phyloP scores from a whole-genome alignment of 2,888 invertebrate genomes.

The Thereva nobilitata region DNA sequence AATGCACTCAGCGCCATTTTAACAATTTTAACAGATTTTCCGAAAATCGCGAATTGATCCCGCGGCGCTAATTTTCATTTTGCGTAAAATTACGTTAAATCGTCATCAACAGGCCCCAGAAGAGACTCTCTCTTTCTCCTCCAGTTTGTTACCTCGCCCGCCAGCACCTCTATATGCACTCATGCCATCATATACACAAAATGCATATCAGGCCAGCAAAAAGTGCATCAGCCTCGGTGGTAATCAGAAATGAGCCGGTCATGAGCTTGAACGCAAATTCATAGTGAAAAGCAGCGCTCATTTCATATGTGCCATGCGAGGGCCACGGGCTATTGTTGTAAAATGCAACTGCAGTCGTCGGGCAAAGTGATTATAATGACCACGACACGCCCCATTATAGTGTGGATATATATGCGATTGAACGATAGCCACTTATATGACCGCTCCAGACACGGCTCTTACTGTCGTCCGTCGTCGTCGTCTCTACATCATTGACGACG shows the following conservation, averaged over 20 bases:
- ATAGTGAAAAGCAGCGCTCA: slow-evolving; percentile 13
- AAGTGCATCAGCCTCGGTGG: too few relatives aligned
- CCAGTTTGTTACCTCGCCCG: too few relatives aligned
- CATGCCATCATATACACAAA: too few relatives aligned
- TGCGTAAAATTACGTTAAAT: slow-evolving; percentile 31
- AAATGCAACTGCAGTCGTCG: slow-evolving; percentile 29
- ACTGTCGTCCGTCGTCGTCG: too few relatives aligned
- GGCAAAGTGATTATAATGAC: slow-evolving; percentile 39
- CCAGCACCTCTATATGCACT: too few relatives aligned
- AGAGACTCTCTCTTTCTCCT: background rate
- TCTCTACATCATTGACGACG: too few relatives aligned
- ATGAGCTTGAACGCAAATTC: slow-evolving; percentile 9
- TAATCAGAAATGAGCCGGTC: too few relatives aligned
- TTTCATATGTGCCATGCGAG: slow-evolving; percentile 5
- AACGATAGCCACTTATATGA: too few relatives aligned
- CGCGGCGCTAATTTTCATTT: slow-evolving; percentile 40
- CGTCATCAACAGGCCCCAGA: slow-evolving; percentile 20
- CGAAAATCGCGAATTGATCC: slow-evolving; percentile 38
- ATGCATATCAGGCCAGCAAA: too few relatives aligned
- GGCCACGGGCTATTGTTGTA: background rate
- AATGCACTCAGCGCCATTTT: slow-evolving; percentile 24
- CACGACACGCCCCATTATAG: slow-evolving; percentile 38
- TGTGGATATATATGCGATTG: background rate
- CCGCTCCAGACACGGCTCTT: too few relatives aligned
- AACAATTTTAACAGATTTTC: slow-evolving; percentile 41